A percentile compares a stretch with the other conserved stretches of the same genome.
These are phyloP conservation scores for Lacerta bilineata DNA, from an alignment of 2,797 vertebrate genomes.

Conservation along the genomic window DNA sequence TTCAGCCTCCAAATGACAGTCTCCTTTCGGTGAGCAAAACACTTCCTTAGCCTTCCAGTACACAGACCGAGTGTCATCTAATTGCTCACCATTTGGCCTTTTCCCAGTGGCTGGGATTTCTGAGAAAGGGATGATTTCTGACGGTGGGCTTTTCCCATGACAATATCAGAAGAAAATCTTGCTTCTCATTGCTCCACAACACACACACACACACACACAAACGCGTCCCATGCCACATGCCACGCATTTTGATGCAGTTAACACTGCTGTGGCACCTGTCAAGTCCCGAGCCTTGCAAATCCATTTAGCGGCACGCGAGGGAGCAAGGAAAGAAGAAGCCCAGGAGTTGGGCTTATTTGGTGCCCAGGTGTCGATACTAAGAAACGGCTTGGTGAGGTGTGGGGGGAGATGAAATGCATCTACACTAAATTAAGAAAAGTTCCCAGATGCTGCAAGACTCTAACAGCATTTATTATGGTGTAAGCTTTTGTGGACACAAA, in stretches of 20 bases:
- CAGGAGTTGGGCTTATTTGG: neutral
- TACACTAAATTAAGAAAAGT: neutral
- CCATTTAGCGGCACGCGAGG: neutral
- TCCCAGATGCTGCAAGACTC: neutral
- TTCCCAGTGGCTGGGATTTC: neutral
- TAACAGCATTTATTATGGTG: neutral
- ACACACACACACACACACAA: neutral
- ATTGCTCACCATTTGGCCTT: neutral
- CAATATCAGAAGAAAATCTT: neutral
- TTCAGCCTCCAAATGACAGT: constrained; percentile 19
- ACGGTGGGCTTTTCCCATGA: neutral
- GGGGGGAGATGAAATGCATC: neutral
- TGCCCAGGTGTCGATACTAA: neutral
- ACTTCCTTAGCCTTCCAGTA: neutral
- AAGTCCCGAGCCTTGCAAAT: neutral
- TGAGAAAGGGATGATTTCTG: neutral
- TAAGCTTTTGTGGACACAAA: too few relatives aligned
- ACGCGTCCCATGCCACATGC: too few relatives aligned
- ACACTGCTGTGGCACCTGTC: neutral
- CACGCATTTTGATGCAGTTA: neutral
- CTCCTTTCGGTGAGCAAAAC: neutral
- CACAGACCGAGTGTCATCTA: neutral
- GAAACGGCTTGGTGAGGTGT: neutral
- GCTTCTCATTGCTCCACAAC: neutral
- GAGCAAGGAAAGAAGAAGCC: neutral